These are phyloP conservation scores for Xiphorhynchus erythropygius DNA, from an alignment of 2,797 vertebrate species.

Conservation along the genomic window DNA sequence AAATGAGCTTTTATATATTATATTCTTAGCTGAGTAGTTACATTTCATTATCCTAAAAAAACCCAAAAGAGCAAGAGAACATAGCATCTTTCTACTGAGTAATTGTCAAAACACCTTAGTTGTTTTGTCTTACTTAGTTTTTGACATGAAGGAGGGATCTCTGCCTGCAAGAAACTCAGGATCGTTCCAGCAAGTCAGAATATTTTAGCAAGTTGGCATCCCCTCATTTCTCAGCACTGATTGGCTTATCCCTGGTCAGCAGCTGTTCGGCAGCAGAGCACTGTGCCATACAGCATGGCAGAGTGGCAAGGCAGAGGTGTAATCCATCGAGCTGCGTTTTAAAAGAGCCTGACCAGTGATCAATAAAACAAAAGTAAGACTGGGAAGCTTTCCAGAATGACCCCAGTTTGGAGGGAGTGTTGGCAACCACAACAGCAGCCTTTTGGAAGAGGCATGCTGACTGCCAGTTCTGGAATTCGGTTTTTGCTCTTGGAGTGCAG, in stretches of 20 bases:
- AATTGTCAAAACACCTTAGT: background rate
- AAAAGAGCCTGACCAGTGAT: background rate
- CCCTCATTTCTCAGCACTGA: background rate
- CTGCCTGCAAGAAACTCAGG: background rate
- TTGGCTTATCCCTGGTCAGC: background rate
- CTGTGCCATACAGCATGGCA: background rate
- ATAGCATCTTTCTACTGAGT: background rate
- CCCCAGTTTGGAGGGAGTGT: background rate
- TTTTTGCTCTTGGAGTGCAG: background rate
- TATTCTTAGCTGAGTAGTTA: background rate
- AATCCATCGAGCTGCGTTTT: background rate
- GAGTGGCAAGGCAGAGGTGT: background rate
- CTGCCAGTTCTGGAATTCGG: background rate
- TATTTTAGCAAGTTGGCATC: background rate
- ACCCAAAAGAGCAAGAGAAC: rapidly evolving
- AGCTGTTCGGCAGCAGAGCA: background rate
- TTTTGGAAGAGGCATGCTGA: background rate
- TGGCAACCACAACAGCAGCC: background rate
- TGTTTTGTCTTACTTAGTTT: background rate
- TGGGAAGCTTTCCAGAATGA: background rate
- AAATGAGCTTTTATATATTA: background rate
- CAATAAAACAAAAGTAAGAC: background rate
- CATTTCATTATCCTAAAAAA: background rate
- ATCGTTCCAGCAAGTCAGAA: background rate
- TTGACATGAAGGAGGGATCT: background rate